These are phyloP conservation scores for Amia ocellicauda DNA, from an alignment of 2,113 vertebrate species.

Conservation along the genomic window DNA sequence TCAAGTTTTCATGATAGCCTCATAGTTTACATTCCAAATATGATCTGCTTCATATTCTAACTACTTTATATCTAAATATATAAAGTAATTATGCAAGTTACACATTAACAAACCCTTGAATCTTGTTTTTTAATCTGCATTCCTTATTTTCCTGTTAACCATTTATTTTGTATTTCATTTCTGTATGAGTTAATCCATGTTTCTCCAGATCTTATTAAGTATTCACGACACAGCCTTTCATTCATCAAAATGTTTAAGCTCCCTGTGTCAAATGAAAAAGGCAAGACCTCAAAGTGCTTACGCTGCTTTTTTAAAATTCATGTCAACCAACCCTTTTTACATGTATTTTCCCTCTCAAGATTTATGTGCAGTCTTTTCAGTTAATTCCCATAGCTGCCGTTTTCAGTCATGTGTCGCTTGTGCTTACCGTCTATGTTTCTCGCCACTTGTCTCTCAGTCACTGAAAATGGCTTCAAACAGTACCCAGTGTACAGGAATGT, in stretches of 20 bases:
- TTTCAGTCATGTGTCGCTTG: neutral
- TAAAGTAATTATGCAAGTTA: too few species aligned
- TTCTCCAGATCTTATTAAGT: neutral
- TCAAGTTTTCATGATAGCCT: neutral
- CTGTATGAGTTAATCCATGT: too few species aligned
- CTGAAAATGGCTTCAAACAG: slow-evolving; percentile 1
- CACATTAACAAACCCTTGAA: too few species aligned
- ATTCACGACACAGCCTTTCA: neutral
- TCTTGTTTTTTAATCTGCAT: too few species aligned
- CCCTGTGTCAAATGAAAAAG: neutral
- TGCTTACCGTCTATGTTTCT: neutral
- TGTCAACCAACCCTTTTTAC: neutral
- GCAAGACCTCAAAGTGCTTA: neutral
- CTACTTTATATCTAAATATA: too few species aligned
- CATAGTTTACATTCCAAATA: neutral
- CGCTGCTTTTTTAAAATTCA: neutral
- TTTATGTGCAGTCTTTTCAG: neutral
- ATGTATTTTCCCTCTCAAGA: neutral
- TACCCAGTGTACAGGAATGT: too few species aligned
- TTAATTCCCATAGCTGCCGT: too few species aligned
- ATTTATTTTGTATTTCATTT: too few species aligned
- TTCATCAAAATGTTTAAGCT: neutral
- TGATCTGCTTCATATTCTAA: neutral
- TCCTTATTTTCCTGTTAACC: too few species aligned
- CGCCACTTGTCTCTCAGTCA: neutral